phyloP scores from a whole-genome alignment of 2,797 vertebrate species.

The Meriones psammophilus region DNA sequence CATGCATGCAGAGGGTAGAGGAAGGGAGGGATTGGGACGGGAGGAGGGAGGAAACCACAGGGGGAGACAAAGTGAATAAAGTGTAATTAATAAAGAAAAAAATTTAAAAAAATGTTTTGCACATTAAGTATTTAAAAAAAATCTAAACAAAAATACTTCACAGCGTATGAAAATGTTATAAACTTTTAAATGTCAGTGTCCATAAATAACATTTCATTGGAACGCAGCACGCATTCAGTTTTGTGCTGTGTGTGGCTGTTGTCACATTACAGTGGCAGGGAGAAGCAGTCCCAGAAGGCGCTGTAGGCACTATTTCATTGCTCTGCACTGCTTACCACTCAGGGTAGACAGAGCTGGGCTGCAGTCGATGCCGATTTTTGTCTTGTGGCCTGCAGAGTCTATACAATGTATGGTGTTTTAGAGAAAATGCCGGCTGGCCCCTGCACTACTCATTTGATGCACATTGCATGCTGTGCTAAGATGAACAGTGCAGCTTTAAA shows the following conservation, averaged over 20 bases:
- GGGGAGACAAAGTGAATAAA: too few relatives aligned
- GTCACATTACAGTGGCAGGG: neutral
- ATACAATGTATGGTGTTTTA: neutral
- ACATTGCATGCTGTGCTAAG: neutral
- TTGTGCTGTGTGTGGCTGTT: neutral
- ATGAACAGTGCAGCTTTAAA: neutral
- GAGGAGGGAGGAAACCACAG: too few relatives aligned
- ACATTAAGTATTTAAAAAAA: slow-evolving; percentile 42
- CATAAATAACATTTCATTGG: slow-evolving; percentile 53
- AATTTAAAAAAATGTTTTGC: neutral
- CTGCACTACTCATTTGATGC: neutral
- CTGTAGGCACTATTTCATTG: neutral
- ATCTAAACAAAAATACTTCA: slow-evolving; percentile 38
- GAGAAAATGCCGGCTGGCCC: slow-evolving; percentile 5
- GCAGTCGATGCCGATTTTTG: slow-evolving; percentile 26
- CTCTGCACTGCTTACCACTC: neutral
- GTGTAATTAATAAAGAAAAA: too few relatives aligned
- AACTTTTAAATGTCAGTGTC: slow-evolving; percentile 58
- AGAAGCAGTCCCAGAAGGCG: neutral
- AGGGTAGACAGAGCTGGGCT: neutral
- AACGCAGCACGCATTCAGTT: neutral
- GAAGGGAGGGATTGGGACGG: too few relatives aligned
- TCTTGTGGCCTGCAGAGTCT: slow-evolving; percentile 24
- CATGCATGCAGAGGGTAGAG: too few relatives aligned
- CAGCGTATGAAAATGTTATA: slow-evolving; percentile 34